Evolutionary conservation across 2,888 invertebrate genomes (phyloP).

Genomic region (Strigamia maritima): DNA sequence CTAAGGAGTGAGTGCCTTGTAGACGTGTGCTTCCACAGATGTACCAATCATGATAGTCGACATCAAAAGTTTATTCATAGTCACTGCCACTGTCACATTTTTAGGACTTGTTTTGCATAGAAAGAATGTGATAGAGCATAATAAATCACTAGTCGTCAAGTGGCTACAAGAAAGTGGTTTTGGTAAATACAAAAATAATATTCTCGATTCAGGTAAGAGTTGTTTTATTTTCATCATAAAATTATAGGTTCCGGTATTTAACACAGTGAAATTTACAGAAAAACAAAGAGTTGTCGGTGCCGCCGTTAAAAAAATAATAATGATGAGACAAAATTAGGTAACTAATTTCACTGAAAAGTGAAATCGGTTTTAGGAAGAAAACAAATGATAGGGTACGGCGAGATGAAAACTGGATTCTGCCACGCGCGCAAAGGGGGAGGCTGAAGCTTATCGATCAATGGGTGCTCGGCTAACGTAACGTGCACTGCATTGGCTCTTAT

Average conservation of each 20-base stretch:
- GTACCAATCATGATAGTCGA: neutral
- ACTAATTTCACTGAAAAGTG: neutral
- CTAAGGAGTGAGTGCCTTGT: neutral
- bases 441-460: conserved; percentile 30
- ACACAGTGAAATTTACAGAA: no score
- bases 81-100: conserved; percentile 21
- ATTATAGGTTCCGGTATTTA: no score
- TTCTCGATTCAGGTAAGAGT: conserved; percentile 22
- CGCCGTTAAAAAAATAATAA: neutral
- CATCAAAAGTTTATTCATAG: conserved; percentile 11
- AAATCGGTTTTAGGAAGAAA: neutral
- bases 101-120: neutral
- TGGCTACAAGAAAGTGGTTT: conserved; percentile 32
- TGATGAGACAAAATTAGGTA: no score
- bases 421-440: neutral
- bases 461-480: conserved; percentile 26
- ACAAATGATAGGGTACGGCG: neutral
- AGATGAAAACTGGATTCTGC: conserved; percentile 24
- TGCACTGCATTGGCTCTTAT: conserved; percentile 30
- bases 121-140: conserved; percentile 29
- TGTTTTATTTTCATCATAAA: neutral
- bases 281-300: neutral
- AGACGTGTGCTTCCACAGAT: neutral
- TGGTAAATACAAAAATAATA: conserved; percentile 5
- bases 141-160: conserved; percentile 2